phyloP scores from a whole-genome alignment of 2,888 invertebrate species.

The Bedellia somnulentella region DNA sequence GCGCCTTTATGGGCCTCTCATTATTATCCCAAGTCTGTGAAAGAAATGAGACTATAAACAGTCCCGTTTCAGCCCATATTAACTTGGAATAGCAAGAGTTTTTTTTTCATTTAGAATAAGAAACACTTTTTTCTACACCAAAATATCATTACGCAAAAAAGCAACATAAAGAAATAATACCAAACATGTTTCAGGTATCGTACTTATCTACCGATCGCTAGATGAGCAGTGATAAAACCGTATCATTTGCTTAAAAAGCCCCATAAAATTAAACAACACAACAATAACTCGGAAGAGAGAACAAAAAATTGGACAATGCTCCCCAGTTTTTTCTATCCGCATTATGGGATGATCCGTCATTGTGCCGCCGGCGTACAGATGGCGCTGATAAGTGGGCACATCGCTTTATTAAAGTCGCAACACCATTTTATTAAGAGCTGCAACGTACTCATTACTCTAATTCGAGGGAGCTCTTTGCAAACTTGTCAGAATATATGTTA shows the following conservation, averaged over 20 bases:
- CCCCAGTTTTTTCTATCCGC: conserved; percentile 37
- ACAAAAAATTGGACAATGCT: conserved; percentile 33
- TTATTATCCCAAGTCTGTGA: conserved; percentile 14
- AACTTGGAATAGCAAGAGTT: no score
- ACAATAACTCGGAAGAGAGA: conserved; percentile 40
- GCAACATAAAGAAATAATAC: no score
- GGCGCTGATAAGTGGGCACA: conserved; percentile 45
- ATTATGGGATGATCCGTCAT: conserved; percentile 57
- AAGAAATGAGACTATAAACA: no score
- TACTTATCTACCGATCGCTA: no score
- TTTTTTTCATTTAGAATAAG: no score
- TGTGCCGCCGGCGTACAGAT: conserved; percentile 42
- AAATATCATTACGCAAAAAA: no score
- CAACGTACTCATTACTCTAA: neutral
- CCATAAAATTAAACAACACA: conserved; percentile 49
- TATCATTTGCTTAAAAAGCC: conserved; percentile 60
- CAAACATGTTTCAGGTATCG: no score
- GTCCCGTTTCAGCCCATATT: no score
- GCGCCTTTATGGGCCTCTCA: conserved; percentile 35
- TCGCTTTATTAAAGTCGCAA: conserved; percentile 45
- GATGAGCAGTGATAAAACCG: conserved; percentile 43
- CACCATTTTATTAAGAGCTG: conserved; percentile 22
- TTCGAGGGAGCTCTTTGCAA: no score
- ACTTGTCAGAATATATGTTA: no score
- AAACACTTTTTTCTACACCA: no score